Evolutionary conservation across 2,113 vertebrate genomes (phyloP).

Genomic region (Ondatra zibethicus): DNA sequence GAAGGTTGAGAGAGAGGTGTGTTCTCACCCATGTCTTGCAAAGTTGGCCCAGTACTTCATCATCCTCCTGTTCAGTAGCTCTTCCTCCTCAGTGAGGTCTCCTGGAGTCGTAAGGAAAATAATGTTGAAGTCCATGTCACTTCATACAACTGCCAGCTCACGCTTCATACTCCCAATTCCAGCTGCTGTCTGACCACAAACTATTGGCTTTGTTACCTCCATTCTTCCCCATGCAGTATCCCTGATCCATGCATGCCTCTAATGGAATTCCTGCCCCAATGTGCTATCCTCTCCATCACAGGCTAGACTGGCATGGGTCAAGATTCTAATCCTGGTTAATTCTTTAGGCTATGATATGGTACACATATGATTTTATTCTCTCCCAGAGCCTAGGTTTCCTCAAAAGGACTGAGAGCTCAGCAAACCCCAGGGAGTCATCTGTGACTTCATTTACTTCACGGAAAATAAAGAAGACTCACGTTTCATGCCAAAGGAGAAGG

Average conservation of each 20-base stretch:
- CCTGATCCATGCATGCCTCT: too few relatives aligned
- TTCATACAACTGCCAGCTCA: background rate
- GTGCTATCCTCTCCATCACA: fast-evolving
- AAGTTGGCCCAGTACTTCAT: slow-evolving; percentile 6
- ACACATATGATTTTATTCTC: background rate
- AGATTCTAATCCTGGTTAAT: background rate
- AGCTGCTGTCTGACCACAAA: too few relatives aligned
- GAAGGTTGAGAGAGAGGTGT: background rate
- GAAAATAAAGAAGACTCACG: slow-evolving; percentile 8
- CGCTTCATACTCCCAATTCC: background rate
- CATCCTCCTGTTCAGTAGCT: background rate
- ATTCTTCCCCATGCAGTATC: background rate
- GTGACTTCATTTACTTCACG: background rate
- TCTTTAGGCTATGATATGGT: background rate
- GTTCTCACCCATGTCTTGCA: slow-evolving; percentile 86
- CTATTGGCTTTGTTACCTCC: background rate
- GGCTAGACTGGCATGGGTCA: too few relatives aligned
- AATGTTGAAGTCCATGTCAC: background rate
- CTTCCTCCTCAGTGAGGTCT: background rate
- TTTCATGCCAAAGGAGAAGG: background rate
- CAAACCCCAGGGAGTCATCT: too few relatives aligned
- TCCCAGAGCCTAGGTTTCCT: background rate
- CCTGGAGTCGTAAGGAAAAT: slow-evolving; percentile 29
- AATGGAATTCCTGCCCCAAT: background rate
- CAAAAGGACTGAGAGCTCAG: background rate